Base-by-base conservation (phyloP, 1,140 invertebrate genomes). In the Monomorium pharaonis region DNA sequence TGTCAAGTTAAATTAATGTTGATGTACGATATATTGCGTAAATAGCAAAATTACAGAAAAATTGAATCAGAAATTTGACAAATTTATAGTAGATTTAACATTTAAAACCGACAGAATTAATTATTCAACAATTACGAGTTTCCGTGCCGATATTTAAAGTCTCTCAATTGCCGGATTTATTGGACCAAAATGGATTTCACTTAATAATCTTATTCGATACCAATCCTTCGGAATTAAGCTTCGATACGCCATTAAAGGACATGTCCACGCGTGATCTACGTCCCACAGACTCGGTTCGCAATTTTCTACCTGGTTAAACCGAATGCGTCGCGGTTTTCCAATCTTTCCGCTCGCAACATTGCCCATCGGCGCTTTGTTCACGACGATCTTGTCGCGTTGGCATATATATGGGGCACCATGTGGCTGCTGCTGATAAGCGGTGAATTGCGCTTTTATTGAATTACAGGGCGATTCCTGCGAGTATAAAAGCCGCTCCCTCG, bases 361-460 rank as follows among this genome's bases (percentile, higher is more conserved):
- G 83, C 62, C 14, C 77, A 18, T 5, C 24, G 24, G 58, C 62
- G 69, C 88, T 80, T 87, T 76, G 30, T 84, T 88, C 88, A 80
- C 51, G 60, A 62, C 54, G 80, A 91, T 92, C 91, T 92, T 91
- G 77, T 81, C 89, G 78, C 88, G 21, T 78, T 87, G 54, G 49
- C 9, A 62, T 77, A 90, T 62, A 62, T 77, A 90, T 62, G 76
- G 87, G 92, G 91, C 74, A 94, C 93, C 94, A 95, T 95, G 90
- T 95, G 94, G 91, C 86, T 72, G 80, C 27, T 74, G 89, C 93
- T 94, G 94, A 95, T 95, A 95, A 94, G 92, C 92, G 60, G 16
- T 87, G 91, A 88, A 95, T 95, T 95, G 94, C 88, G 83, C 86
- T 90, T 92, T 60, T 90, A 95, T 94, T 88, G 85, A 94, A 94